Conservation (phyloP, 2,113 vertebrate genomes). For the Sinosuthora webbiana region DNA sequence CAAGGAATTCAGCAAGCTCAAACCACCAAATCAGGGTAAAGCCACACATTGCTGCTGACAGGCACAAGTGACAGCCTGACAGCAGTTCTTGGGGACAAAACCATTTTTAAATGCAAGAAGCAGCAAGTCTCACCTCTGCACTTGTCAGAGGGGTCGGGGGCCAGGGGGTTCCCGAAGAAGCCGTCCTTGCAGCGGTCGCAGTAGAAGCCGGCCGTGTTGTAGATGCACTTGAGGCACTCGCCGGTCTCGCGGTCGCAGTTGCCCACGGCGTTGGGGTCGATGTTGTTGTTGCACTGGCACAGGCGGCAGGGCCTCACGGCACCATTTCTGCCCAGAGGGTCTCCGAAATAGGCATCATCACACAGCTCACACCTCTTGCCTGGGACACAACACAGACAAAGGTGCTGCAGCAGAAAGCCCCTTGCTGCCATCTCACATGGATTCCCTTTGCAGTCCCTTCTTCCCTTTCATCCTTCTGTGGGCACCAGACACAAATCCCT, state of each 20-base stretch:
- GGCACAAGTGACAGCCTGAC: not conserved
- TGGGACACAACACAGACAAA: not conserved
- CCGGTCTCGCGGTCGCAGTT: constrained; percentile 86
- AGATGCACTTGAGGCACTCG: constrained; percentile 89
- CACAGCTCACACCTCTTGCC: constrained; percentile 95
- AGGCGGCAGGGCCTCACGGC: constrained; percentile 79
- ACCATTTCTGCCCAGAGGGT: constrained; percentile 81
- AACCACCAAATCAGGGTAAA: not conserved
- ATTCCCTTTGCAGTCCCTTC: not conserved
- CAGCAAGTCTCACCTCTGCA: constrained; percentile 75
- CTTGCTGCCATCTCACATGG: not conserved
- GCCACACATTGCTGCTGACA: accelerated
- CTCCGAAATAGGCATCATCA: constrained; percentile 93
- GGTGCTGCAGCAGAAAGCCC: not conserved
- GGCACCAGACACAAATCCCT: not conserved
- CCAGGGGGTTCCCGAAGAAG: constrained; percentile 85
- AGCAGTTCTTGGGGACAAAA: not conserved
- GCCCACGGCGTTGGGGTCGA: constrained; percentile 83
- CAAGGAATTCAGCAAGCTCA: not conserved
- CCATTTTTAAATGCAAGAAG: not conserved
- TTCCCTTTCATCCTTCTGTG: not conserved
- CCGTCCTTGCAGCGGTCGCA: constrained; percentile 89
- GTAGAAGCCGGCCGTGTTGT: constrained; percentile 86
- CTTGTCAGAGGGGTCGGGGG: constrained; percentile 68
- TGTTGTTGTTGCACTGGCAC: constrained; percentile 93